Base-by-base conservation (phyloP, 2,113 vertebrate genomes). In the Panthera leo region DNA sequence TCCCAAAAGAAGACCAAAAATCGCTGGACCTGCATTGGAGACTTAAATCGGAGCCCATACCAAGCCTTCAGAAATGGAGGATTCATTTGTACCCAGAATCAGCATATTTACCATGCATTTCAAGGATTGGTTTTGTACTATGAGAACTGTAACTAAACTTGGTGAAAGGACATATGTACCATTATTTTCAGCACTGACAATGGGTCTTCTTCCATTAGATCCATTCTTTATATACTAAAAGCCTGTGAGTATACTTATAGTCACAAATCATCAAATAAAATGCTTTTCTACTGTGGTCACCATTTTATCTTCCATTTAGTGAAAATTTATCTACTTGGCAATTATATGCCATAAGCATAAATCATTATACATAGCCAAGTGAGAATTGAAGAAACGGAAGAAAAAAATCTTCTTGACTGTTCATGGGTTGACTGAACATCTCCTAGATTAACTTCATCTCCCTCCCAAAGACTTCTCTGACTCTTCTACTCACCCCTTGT, bases 61-160 rank as follows among this genome's bases (percentile, higher is more conserved):
- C 99, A 99, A 96, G 98, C 98, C 68, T 99, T 98, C 98, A 99
- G 99, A 97, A 99, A 99, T 13, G 99, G 99, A 55, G 99, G 99
- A 2, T 99, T 99, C 91, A 89, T 99, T 91, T 99, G 99, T 87
- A 99, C 99, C 7, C 98, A 98, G 96, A 99, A 99, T 3, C 85
- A 98, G 2, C 34, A 98, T 42, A 99, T 99, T 96, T 99, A 99
- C 98, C 98, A 97, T 68, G 99, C 99, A 90, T 99, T 99, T 98
- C 98, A 99, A 89, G 89, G 97, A 45, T 87, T 98, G 92, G 97
- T 99, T 97, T 95, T 98, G 36, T 97, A 97, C 95, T 99, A 99
- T 61, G 98, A 99, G 65, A 86, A 55, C 9, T 99, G 99, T 95
- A 5, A 29, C 98, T 96, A 98, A 75, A 96, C 91, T 96, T 96